Evolutionary conservation across 1,140 invertebrate species (phyloP).

Genomic region (Drosophila obscura): DNA sequence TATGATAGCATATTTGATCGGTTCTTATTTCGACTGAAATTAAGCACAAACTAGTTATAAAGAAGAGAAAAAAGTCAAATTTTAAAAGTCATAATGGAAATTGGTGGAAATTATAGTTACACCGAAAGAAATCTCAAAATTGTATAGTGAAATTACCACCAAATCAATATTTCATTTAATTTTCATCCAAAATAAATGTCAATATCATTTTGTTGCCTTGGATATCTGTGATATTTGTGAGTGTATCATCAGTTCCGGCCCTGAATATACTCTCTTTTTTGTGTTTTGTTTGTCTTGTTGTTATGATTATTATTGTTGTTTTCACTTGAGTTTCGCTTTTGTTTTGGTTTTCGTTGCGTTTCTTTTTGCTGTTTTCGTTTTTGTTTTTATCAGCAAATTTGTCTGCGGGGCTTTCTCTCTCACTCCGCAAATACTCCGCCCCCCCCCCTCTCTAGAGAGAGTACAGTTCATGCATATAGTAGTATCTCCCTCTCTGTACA

Average conservation of each 20-base stretch:
- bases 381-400: constrained; percentile 67
- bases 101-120: no score
- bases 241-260: no score
- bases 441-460: neutral
- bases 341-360: constrained; percentile 22
- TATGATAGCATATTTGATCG: no score
- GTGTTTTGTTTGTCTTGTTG: constrained; percentile 29
- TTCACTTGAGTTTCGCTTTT: constrained; percentile 50
- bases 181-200: neutral
- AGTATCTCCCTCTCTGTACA: neutral
- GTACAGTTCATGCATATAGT: neutral
- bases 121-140: no score
- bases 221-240: no score
- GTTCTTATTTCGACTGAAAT: no score
- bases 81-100: no score
- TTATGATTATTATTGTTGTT: constrained; percentile 37
- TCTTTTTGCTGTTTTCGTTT: constrained; percentile 31
- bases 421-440: constrained; percentile 46
- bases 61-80: no score
- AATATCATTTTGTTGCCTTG: constrained; percentile 30
- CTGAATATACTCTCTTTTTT: constrained; percentile 30
- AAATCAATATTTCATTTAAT: no score
- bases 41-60: no score
- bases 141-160: no score
- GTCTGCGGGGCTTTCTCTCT: constrained; percentile 52